Percentiles rank a stretch among this genome's conserved stretches.
Evolutionary conservation across 2,797 vertebrate species (phyloP).

Genomic region (Scarus forsteni): DNA sequence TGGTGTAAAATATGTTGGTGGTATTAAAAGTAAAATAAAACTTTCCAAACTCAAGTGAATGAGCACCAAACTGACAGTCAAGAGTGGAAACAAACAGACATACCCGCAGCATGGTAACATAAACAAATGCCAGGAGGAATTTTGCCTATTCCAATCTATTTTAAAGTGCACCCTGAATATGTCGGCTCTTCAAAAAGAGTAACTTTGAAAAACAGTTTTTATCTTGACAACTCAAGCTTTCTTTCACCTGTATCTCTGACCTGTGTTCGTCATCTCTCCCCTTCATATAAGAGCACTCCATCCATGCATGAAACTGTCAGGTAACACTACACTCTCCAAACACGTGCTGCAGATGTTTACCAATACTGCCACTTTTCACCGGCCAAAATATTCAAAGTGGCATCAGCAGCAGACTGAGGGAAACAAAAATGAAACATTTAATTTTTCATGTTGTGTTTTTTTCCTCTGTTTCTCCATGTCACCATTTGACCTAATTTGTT

Average conservation of each 20-base stretch:
- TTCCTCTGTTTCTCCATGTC: conserved; percentile 68
- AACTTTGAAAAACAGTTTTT: conserved; percentile 38
- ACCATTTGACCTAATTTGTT: conserved; percentile 83
- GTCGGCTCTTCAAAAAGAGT: conserved; percentile 35
- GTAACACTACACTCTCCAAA: conserved; percentile 55
- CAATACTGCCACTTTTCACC: conserved; percentile 64
- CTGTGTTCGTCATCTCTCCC: conserved; percentile 42
- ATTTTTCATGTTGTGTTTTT: conserved; percentile 68
- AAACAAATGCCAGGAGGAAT: conserved; percentile 35
- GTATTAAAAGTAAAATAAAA: conserved; percentile 6
- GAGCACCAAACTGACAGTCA: neutral
- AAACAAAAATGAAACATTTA: conserved; percentile 71
- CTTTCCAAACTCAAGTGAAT: conserved; percentile 5
- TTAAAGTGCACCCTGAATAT: conserved; percentile 51
- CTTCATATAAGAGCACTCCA: conserved; percentile 37
- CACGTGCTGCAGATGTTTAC: conserved; percentile 66
- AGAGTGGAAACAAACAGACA: conserved; percentile 2
- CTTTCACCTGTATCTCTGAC: conserved; percentile 56
- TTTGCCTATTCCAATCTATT: conserved; percentile 29
- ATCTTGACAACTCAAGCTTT: conserved; percentile 50
- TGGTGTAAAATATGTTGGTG: neutral
- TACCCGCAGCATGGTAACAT: conserved; percentile 1
- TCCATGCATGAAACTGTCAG: conserved; percentile 69
- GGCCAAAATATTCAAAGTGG: conserved; percentile 66
- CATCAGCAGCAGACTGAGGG: conserved; percentile 43